Percentiles rank a stretch among this genome's conserved stretches.
These are phyloP conservation scores for Drosophila mauritiana DNA, from an alignment of 1,140 invertebrate species.

Conservation along the genomic window DNA sequence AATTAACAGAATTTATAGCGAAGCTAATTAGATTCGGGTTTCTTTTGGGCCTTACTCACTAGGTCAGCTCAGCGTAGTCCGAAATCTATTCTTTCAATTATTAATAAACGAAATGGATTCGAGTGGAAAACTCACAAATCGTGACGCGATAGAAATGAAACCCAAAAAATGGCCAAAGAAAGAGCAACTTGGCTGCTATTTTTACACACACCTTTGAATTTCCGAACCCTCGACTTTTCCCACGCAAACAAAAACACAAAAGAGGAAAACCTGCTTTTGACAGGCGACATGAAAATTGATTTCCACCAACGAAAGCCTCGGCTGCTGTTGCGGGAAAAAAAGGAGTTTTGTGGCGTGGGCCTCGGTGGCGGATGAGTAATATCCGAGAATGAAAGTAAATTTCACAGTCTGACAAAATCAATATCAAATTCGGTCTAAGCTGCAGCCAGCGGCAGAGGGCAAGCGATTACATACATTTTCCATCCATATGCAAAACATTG, in stretches of 20 bases:
- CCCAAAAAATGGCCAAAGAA: conserved; percentile 36
- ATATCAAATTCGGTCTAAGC: conserved; percentile 43
- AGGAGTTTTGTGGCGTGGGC: conserved; percentile 13
- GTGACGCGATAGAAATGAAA: conserved; percentile 58
- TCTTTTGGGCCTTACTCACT: conserved; percentile 10
- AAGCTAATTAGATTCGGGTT: conserved; percentile 39
- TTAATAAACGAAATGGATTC: conserved; percentile 66
- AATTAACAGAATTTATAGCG: conserved; percentile 48
- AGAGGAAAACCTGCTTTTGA: conserved; percentile 64
- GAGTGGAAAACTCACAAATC: conserved; percentile 69
- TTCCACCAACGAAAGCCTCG: conserved; percentile 45
- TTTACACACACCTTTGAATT: conserved; percentile 41
- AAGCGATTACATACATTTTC: conserved; percentile 50
- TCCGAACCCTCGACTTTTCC: conserved; percentile 12
- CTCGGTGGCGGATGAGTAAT: conserved; percentile 64
- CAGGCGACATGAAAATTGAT: conserved; percentile 76
- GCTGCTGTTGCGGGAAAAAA: conserved; percentile 20
- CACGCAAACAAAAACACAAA: conserved; percentile 33
- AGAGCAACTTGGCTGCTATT: conserved; percentile 62
- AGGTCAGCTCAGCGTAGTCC: conserved; percentile 7
- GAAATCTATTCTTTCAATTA: conserved; percentile 45
- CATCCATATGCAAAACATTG: conserved; percentile 71
- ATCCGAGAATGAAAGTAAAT: conserved; percentile 48
- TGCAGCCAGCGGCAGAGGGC: conserved; percentile 13
- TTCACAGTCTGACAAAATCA: conserved; percentile 59